phyloP scores from a whole-genome alignment of 2,888 invertebrate species.

The Unio pictorum region DNA sequence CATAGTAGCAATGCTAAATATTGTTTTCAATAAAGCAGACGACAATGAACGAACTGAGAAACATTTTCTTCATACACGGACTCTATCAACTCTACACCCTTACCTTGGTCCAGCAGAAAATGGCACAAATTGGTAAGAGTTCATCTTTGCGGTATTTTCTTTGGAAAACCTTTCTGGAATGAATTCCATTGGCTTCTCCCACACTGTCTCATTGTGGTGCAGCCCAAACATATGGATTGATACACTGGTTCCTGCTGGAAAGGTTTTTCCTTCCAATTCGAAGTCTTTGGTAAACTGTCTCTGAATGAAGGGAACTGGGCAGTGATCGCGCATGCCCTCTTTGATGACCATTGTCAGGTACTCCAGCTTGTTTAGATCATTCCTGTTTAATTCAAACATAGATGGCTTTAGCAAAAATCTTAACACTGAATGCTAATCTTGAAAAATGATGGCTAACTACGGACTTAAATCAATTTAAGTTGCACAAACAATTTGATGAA shows the following conservation, averaged over 20 bases:
- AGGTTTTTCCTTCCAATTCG: conserved; percentile 45
- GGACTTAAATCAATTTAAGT: too few species aligned
- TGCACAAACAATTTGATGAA: too few species aligned
- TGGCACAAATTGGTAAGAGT: conserved; percentile 52
- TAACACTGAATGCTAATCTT: not conserved
- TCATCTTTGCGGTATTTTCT: conserved; percentile 44
- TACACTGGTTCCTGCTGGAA: conserved; percentile 44
- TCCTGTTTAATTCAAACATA: conserved; percentile 34
- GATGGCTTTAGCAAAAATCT: not conserved
- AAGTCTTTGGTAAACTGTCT: conserved; percentile 40
- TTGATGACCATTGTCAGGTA: conserved; percentile 57
- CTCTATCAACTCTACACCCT: not conserved
- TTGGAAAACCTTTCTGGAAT: conserved; percentile 52
- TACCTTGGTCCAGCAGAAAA: conserved; percentile 64
- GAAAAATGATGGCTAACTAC: not conserved
- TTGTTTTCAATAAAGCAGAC: too few species aligned
- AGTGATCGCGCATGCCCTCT: conserved; percentile 54
- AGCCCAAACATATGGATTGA: conserved; percentile 40
- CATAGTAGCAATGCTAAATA: too few species aligned
- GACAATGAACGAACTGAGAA: not conserved
- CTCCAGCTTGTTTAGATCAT: conserved; percentile 52
- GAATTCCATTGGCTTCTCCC: conserved; percentile 45
- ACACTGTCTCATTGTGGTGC: conserved; percentile 55
- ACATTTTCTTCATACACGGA: not conserved
- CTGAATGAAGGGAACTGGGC: conserved; percentile 54